phyloP scores from a whole-genome alignment of 1,140 invertebrate species.

The Acromyrmex heyeri region DNA sequence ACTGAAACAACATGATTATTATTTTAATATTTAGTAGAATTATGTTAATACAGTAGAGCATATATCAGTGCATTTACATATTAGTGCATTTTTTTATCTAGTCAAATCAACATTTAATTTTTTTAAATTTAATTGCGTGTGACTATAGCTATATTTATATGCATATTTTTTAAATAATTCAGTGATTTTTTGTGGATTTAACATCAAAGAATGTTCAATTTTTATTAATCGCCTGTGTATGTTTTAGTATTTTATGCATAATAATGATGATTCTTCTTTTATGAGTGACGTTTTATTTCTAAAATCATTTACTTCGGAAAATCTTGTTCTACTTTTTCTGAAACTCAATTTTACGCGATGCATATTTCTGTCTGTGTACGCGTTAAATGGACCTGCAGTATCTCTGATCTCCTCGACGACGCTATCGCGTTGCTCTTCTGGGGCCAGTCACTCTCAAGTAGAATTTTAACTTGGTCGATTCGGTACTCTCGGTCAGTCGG shows the following conservation, averaged over 20 bases:
- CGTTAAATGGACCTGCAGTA: slow-evolving; percentile 55
- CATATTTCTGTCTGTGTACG: slow-evolving; percentile 26
- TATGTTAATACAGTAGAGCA: background rate
- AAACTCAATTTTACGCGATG: background rate
- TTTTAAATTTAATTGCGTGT: background rate
- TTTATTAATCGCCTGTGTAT: background rate
- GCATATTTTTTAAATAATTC: background rate
- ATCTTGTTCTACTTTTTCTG: background rate
- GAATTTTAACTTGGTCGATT: slow-evolving; percentile 75
- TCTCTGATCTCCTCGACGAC: slow-evolving; percentile 68
- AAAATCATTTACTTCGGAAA: background rate
- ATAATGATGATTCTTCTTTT: background rate
- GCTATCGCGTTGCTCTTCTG: slow-evolving; percentile 65
- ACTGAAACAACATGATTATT: slow-evolving; percentile 8
- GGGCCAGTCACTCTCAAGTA: slow-evolving; percentile 70
- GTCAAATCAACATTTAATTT: background rate
- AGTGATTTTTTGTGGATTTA: background rate
- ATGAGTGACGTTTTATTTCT: background rate
- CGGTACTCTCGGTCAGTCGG: slow-evolving; percentile 69
- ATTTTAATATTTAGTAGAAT: background rate
- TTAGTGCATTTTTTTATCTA: background rate
- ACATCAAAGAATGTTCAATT: background rate
- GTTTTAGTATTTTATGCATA: background rate
- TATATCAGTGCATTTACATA: background rate
- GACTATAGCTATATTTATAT: background rate